Percentiles rank a stretch among this genome's conserved stretches.
Conservation (phyloP, 30 jellyfish, hydroid and myxozoan genomes). For the Pelagia noctiluca region DNA sequence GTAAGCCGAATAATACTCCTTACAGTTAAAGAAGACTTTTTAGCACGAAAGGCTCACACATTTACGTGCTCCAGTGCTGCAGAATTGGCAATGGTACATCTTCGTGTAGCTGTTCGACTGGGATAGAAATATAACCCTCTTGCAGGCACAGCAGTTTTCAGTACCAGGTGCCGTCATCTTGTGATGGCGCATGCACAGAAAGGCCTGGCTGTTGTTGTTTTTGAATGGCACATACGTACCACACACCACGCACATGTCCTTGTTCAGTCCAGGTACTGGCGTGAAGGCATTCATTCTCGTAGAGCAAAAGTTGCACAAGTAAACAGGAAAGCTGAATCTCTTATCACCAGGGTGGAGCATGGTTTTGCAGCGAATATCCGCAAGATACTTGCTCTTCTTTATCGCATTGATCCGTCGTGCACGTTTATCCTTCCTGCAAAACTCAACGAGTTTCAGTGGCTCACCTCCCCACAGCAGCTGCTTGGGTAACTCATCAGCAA, state of each 20-base stretch:
- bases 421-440: constrained; percentile 61
- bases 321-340: constrained; percentile 66
- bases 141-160: constrained; percentile 74
- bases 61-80: constrained; percentile 37
- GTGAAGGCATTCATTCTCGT: constrained; percentile 38
- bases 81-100: constrained; percentile 33
- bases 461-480: constrained; percentile 50
- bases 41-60: constrained; percentile 23
- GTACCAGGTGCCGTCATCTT: constrained; percentile 68
- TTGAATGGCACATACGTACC: constrained; percentile 67
- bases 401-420: constrained; percentile 10
- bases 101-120: constrained; percentile 35
- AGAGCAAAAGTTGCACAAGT: constrained; percentile 67
- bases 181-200: constrained; percentile 75
- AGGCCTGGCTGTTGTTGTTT: constrained; percentile 52
- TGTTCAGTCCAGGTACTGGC: constrained; percentile 65
- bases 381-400: constrained; percentile 32
- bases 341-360: constrained; percentile 36
- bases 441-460: constrained; percentile 33
- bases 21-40: neutral
- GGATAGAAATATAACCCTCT: constrained; percentile 58
- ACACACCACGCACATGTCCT: constrained; percentile 71
- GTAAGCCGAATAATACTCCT: too few species aligned
- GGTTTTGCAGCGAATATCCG: constrained; percentile 58
- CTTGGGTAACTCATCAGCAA: constrained; percentile 50